A percentile compares a stretch with the other conserved stretches of the same genome.
phyloP scores from a whole-genome alignment of 2,797 vertebrate species.

The Zenarchopterus dispar region DNA sequence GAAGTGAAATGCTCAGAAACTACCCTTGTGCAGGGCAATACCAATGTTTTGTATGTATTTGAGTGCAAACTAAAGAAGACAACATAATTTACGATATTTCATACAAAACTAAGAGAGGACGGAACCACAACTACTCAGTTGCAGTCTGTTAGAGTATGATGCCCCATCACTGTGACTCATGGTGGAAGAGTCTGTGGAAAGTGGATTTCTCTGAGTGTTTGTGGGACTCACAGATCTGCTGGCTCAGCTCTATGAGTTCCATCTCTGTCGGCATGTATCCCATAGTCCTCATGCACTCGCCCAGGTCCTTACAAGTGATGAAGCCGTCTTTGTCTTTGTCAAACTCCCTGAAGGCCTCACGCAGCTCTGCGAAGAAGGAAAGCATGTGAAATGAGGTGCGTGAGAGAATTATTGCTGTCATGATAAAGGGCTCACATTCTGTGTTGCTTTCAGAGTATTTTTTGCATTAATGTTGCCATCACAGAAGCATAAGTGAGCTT shows the following conservation, averaged over 20 bases:
- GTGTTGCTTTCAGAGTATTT: too few species aligned
- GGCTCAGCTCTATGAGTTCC: conserved; percentile 97
- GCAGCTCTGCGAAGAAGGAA: conserved; percentile 84
- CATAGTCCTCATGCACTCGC: conserved; percentile 98
- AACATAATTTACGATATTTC: background rate
- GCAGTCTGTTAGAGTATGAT: background rate
- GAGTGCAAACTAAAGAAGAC: background rate
- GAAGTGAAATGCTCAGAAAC: background rate
- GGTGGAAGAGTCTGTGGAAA: background rate
- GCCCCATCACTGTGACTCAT: background rate
- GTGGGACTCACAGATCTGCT: conserved; percentile 90
- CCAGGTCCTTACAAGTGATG: conserved; percentile 95
- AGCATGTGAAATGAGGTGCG: background rate
- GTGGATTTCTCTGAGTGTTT: background rate
- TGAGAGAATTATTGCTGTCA: background rate
- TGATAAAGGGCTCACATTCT: too few species aligned
- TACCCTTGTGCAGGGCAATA: background rate
- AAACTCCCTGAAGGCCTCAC: conserved; percentile 93
- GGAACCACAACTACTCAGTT: background rate
- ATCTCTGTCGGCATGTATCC: conserved; percentile 99
- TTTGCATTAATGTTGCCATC: too few species aligned
- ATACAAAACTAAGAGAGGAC: background rate
- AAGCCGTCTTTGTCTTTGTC: conserved; percentile 94
- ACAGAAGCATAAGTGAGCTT: too few species aligned
- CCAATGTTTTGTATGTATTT: background rate